These are phyloP conservation scores for Nothocercus nigrocapillus DNA, from an alignment of 2,113 vertebrate species.

Conservation along the genomic window DNA sequence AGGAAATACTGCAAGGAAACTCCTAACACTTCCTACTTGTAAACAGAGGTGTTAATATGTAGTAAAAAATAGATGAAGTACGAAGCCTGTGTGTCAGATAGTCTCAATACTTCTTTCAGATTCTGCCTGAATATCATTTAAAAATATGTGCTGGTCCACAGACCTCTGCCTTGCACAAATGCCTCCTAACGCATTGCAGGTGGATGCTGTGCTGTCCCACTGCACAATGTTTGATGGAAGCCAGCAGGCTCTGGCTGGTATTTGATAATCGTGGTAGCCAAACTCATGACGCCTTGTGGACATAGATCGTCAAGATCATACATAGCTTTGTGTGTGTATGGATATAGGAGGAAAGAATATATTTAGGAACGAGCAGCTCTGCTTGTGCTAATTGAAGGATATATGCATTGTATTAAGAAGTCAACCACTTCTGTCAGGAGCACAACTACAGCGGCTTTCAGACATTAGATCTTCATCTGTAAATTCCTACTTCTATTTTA, in stretches of 20 bases:
- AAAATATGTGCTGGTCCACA: background rate
- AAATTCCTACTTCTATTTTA: background rate
- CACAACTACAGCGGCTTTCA: background rate
- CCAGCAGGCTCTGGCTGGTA: background rate
- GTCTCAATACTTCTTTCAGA: background rate
- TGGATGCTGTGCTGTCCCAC: background rate
- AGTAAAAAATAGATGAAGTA: background rate
- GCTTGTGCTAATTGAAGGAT: background rate
- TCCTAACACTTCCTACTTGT: background rate
- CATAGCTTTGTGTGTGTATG: accelerated
- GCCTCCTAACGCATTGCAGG: background rate
- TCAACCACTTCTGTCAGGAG: background rate
- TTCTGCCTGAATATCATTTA: background rate
- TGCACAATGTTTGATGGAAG: background rate
- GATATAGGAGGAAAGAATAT: background rate
- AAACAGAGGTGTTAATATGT: background rate
- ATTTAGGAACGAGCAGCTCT: background rate
- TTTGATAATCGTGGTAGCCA: background rate
- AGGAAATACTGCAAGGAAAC: conserved; percentile 15
- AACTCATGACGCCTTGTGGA: background rate
- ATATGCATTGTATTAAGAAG: accelerated
- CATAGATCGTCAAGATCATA: background rate
- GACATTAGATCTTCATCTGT: background rate
- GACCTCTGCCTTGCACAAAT: background rate
- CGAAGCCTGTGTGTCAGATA: background rate